Conservation (phyloP, 2,888 invertebrate genomes). For the Pachymerium ferrugineum region DNA sequence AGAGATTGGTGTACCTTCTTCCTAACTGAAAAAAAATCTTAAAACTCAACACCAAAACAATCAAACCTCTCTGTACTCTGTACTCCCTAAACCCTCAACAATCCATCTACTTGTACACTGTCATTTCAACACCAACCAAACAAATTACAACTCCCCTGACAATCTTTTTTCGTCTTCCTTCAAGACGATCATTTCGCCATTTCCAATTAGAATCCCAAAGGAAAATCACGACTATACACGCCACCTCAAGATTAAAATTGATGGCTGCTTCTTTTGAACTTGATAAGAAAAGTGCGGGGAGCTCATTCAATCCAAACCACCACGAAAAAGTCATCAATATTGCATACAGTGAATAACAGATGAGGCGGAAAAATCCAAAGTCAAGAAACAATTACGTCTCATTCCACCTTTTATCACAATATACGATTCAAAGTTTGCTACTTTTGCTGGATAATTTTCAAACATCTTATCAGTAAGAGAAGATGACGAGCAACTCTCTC, state of each 20-base stretch:
- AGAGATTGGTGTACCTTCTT: no score
- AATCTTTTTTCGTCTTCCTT: not conserved
- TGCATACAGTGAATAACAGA: not conserved
- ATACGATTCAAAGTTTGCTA: not conserved
- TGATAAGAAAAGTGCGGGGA: not conserved
- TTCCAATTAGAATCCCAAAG: constrained; percentile 3
- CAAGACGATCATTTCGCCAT: not conserved
- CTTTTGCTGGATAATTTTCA: not conserved
- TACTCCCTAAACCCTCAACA: no score
- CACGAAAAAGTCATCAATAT: not conserved
- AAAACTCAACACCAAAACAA: no score
- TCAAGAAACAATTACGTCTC: not conserved
- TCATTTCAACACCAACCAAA: no score
- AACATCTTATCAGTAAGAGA: not conserved
- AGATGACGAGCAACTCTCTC: not conserved
- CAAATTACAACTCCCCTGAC: not conserved
- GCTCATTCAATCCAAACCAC: not conserved
- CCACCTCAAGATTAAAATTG: not conserved
- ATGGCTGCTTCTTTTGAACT: not conserved
- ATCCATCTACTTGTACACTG: no score
- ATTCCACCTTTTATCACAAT: constrained; percentile 12
- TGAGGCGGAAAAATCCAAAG: not conserved
- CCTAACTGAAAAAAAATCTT: no score
- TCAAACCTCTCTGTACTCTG: no score
- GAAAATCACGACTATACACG: not conserved